Percentiles rank a stretch among this genome's conserved stretches.
Evolutionary conservation across 2,888 invertebrate genomes (phyloP).

Genomic region (Campopleginae sp.): DNA sequence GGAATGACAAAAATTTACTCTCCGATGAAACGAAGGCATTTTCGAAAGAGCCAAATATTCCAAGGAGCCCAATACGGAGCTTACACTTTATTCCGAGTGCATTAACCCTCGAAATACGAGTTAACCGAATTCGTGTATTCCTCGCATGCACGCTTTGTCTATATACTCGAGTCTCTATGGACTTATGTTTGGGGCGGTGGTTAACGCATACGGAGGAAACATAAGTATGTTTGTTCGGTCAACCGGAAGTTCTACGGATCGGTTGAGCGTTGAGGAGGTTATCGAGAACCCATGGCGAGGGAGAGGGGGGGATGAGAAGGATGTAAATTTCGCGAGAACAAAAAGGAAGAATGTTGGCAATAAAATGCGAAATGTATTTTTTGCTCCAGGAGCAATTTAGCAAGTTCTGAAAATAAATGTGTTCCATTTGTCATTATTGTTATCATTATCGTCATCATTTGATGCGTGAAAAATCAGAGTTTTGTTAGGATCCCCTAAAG

Average conservation of each 20-base stretch:
- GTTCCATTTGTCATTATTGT: too few species aligned
- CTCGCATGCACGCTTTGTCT: not conserved
- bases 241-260: slow-evolving; percentile 46
- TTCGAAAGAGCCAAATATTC: not conserved
- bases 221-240: slow-evolving; percentile 17
- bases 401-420: not conserved
- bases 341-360: slow-evolving; percentile 10
- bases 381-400: not conserved
- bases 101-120: not conserved
- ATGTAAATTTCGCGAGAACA: slow-evolving; percentile 39
- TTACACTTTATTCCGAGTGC: not conserved
- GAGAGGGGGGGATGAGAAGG: slow-evolving; percentile 28
- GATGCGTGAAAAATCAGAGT: slow-evolving; percentile 39
- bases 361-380: slow-evolving; percentile 6
- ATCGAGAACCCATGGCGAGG: not conserved
- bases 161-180: not conserved
- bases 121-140: not conserved
- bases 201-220: not conserved
- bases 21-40: too few species aligned
- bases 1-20: too few species aligned
- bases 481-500: slow-evolving; percentile 6
- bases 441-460: not conserved
- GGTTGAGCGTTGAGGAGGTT: slow-evolving; percentile 56
- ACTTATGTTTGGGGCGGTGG: not conserved
- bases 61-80: not conserved